Evolutionary conservation across 2,113 vertebrate species (phyloP).

Genomic region (Psittacus erithacus): DNA sequence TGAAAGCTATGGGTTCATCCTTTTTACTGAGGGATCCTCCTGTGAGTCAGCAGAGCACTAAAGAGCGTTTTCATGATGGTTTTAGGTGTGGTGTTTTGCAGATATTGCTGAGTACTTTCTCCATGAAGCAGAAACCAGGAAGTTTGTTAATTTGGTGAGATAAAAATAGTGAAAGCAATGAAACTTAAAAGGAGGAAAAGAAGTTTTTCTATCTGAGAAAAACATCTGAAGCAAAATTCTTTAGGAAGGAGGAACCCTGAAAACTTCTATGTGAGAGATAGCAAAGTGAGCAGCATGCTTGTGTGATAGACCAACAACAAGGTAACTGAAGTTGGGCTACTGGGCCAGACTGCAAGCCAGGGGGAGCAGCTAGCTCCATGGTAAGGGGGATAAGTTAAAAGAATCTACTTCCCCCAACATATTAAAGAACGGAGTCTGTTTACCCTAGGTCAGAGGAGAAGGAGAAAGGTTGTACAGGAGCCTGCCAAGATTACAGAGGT

Average conservation of each 20-base stretch:
- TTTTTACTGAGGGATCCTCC: background rate
- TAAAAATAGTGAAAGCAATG: background rate
- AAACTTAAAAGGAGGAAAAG: background rate
- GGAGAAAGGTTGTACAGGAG: background rate
- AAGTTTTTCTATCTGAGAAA: background rate
- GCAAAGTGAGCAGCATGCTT: background rate
- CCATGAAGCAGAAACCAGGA: background rate
- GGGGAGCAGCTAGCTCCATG: background rate
- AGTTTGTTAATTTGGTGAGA: background rate
- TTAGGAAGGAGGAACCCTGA: background rate
- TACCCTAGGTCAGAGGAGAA: background rate
- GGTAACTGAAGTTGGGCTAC: background rate
- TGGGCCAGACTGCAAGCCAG: background rate
- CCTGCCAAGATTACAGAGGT: background rate
- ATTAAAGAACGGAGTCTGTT: background rate
- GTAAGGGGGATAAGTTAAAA: background rate
- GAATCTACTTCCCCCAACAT: background rate
- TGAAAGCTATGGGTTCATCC: background rate
- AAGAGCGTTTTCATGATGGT: background rate
- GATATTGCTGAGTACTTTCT: background rate
- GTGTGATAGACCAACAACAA: background rate
- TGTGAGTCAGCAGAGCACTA: background rate
- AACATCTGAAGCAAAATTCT: constrained; percentile 5
- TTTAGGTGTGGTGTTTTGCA: background rate
- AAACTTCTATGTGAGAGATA: background rate